A percentile compares a stretch with the other conserved stretches of the same genome.
Evolutionary conservation across 1,140 invertebrate genomes (phyloP).

Genomic region (Caenorhabditis brenneri): DNA sequence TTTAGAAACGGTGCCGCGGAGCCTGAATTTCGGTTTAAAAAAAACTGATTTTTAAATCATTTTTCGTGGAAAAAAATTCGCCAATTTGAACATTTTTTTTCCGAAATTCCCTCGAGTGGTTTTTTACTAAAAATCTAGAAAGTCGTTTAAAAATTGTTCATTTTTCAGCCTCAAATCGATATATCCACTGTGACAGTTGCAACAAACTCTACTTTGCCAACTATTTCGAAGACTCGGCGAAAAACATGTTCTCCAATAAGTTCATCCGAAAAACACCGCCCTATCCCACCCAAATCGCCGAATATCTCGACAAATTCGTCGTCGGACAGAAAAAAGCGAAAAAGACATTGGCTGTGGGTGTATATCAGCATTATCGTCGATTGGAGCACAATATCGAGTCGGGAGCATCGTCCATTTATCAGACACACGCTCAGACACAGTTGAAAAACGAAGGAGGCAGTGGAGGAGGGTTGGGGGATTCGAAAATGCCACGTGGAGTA

Average conservation of each 20-base stretch:
- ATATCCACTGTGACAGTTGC: slow-evolving; percentile 58
- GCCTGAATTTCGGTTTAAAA: too few relatives aligned
- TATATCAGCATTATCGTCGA: slow-evolving; percentile 93
- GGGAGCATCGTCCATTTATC: slow-evolving; percentile 58
- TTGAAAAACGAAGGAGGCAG: neutral
- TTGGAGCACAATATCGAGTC: slow-evolving; percentile 89
- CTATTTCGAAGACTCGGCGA: slow-evolving; percentile 40
- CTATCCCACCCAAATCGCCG: slow-evolving; percentile 78
- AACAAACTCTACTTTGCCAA: slow-evolving; percentile 54
- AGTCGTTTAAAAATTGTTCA: neutral
- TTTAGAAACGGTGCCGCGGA: too few relatives aligned
- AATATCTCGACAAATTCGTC: slow-evolving; percentile 92
- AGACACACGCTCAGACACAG: neutral
- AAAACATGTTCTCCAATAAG: slow-evolving; percentile 46
- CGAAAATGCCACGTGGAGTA: slow-evolving; percentile 55
- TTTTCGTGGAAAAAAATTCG: too few relatives aligned
- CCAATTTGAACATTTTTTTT: too few relatives aligned
- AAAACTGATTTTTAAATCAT: neutral
- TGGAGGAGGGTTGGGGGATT: neutral
- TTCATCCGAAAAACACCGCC: slow-evolving; percentile 52
- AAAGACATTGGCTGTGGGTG: slow-evolving; percentile 95
- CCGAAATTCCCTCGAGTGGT: too few relatives aligned
- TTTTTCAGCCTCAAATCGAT: slow-evolving; percentile 56
- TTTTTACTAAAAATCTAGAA: too few relatives aligned
- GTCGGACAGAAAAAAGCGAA: slow-evolving; percentile 98